These are phyloP conservation scores for Ypsolopha sequella DNA, from an alignment of 2,888 invertebrate species.

Conservation along the genomic window DNA sequence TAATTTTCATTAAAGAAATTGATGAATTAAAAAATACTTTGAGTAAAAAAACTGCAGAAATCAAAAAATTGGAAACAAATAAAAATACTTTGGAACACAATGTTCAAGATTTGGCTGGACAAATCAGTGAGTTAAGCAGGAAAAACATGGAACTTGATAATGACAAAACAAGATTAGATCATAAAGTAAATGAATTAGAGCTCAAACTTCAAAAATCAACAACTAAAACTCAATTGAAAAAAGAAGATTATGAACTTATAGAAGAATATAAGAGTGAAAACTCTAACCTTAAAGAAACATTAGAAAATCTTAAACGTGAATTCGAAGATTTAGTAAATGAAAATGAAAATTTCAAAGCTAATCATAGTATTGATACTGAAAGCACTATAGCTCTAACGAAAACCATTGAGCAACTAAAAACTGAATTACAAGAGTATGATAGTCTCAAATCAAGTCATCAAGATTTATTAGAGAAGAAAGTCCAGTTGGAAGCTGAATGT, in stretches of 20 bases:
- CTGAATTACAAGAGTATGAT: too few species aligned
- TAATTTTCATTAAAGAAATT: conserved; percentile 50
- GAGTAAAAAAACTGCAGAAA: conserved; percentile 23
- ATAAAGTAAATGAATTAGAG: conserved; percentile 24
- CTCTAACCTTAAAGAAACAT: too few species aligned
- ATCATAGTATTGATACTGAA: too few species aligned
- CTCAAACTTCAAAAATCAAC: conserved; percentile 11
- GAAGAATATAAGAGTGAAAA: conserved; percentile 11
- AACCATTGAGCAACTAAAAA: conserved; percentile 13
- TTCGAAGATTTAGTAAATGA: too few species aligned
- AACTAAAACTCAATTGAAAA: conserved; percentile 16
- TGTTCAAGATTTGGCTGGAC: conserved; percentile 10
- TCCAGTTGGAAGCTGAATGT: conserved; percentile 19
- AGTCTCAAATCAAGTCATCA: too few species aligned
- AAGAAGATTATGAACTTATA: conserved; percentile 27
- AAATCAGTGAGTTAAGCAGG: conserved; percentile 10
- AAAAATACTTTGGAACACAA: conserved; percentile 21
- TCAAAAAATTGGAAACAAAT: conserved; percentile 28
- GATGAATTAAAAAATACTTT: conserved; percentile 36
- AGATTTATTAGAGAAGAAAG: too few species aligned
- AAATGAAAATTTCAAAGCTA: too few species aligned
- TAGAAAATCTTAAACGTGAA: too few species aligned
- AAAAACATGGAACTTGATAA: conserved; percentile 8
- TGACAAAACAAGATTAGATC: conserved; percentile 11
- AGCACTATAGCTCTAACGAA: conserved; percentile 15